These are phyloP conservation scores for Eunapius fragilis DNA, from an alignment of 37 sponge, comb jelly and placozoan genomes.

Conservation along the genomic window DNA sequence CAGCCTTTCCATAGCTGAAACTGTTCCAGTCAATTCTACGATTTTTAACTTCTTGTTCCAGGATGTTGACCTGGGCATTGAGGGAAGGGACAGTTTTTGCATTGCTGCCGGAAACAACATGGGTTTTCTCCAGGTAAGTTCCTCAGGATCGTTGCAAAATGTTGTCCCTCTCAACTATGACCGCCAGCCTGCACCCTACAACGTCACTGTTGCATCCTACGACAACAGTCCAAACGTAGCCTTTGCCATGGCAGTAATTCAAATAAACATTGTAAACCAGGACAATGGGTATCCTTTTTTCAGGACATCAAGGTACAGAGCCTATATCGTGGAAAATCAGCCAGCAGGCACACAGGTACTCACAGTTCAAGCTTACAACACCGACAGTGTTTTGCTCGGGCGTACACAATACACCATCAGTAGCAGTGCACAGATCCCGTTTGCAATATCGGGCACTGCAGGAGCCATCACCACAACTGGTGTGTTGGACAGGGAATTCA, in stretches of 20 bases:
- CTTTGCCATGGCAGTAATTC: neutral
- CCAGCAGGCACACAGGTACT: conserved; percentile 16
- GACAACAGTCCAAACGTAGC: conserved; percentile 59
- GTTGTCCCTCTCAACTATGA: conserved; percentile 47
- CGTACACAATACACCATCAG: conserved; percentile 31
- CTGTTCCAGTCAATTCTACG: neutral
- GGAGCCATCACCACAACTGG: conserved; percentile 39
- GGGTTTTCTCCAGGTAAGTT: conserved; percentile 11
- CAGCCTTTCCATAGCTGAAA: conserved; percentile 28
- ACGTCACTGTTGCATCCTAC: conserved; percentile 41
- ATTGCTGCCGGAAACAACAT: conserved; percentile 47
- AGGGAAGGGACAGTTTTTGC: conserved; percentile 55
- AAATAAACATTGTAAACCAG: conserved; percentile 22
- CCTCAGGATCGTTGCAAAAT: conserved; percentile 3
- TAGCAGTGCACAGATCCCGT: neutral
- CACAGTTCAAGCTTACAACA: conserved; percentile 51
- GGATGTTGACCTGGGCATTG: conserved; percentile 23
- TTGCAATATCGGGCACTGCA: conserved; percentile 37
- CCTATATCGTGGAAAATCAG: conserved; percentile 38
- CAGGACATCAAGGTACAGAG: conserved; percentile 21
- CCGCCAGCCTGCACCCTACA: neutral
- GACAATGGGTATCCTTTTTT: conserved; percentile 66
- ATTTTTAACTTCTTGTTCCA: neutral
- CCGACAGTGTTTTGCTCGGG: conserved; percentile 40
- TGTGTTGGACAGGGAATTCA: conserved; percentile 48